Percentiles rank a stretch among this genome's conserved stretches.
Evolutionary conservation across 2,888 invertebrate genomes (phyloP).

Genomic region (Dynastes maya): DNA sequence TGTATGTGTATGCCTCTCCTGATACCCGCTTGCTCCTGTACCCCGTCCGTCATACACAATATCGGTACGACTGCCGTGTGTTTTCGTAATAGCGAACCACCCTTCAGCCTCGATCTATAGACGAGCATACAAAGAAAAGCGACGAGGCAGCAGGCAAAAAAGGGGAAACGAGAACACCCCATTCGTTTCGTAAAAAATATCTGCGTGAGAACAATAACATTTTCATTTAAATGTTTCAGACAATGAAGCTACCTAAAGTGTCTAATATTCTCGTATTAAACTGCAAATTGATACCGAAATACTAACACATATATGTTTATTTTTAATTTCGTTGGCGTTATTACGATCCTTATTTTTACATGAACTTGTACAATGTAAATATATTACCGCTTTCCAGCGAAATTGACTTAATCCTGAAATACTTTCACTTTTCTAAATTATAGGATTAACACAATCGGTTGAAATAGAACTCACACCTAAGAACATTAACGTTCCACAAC

Average conservation of each 20-base stretch:
- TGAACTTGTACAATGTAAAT: too few relatives aligned
- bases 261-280: too few relatives aligned
- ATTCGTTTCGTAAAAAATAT: slow-evolving; percentile 26
- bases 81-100: slow-evolving; percentile 32
- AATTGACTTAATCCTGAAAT: too few relatives aligned
- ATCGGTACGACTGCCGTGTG: slow-evolving; percentile 35
- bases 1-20: neutral
- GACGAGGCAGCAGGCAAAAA: slow-evolving; percentile 16
- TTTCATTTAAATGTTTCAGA: slow-evolving; percentile 20
- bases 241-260: neutral
- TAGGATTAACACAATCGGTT: too few relatives aligned
- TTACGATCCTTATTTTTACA: too few relatives aligned
- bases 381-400: too few relatives aligned
- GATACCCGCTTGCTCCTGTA: slow-evolving; percentile 29
- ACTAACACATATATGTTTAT: too few relatives aligned
- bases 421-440: too few relatives aligned
- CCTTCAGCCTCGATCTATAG: slow-evolving; percentile 29
- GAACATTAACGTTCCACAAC: too few relatives aligned
- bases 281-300: too few relatives aligned
- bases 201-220: slow-evolving; percentile 17
- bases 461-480: too few relatives aligned
- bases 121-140: slow-evolving; percentile 28
- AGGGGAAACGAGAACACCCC: slow-evolving; percentile 30
- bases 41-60: slow-evolving; percentile 38
- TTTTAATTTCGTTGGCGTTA: too few relatives aligned